Base-by-base conservation (phyloP, 2,888 invertebrate species). In the Dorcus hopei region DNA sequence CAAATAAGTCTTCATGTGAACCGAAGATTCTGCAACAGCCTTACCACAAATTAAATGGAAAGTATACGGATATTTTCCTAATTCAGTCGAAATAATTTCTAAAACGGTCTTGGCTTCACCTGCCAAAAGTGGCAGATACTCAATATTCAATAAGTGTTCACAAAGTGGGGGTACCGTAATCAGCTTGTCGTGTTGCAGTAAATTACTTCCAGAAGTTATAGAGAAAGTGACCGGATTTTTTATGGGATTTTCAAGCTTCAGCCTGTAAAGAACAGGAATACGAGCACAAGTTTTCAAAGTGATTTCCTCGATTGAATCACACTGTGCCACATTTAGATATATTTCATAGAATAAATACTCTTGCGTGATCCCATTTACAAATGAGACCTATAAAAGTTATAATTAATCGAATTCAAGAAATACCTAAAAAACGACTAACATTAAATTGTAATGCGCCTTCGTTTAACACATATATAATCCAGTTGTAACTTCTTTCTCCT, bases 311-410 rank as follows among this genome's bases (percentile, higher is more conserved):
- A 77, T 58, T 3, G 72, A 65, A 9, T 67, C 67, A 43, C 72
- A 68, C 48, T 75, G 74, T 2, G 66, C 55, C 11, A 77, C 74
- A 47, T 68, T 73, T 38, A 77, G 59, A 3, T 53, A 49, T 49
- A 79, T 65, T 57, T 76, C 74, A 61, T 75, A 79, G 62, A 66
- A 73, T 41, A 75, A 54, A 56, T 74, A 79, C 65, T 80, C 79
- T 0, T 68, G 67, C 3, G 75, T 74, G 2, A 65, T 52, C 43
- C 68, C 67, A 59, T 78, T 78, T 48, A 69, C 71, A 56, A 80
- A 79, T 23, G 69, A 71, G 3, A 78, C 72, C 76, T 77, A 57
- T 52, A 67, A 45, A 8, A 45, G 14, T 8, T 11, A 45, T 45
- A 11, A 45, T 45, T 41, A 8, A 11, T 14, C 7, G 11, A 41